Conservation (phyloP, 1,140 invertebrate genomes). For the Thereuonema tuberculata region DNA sequence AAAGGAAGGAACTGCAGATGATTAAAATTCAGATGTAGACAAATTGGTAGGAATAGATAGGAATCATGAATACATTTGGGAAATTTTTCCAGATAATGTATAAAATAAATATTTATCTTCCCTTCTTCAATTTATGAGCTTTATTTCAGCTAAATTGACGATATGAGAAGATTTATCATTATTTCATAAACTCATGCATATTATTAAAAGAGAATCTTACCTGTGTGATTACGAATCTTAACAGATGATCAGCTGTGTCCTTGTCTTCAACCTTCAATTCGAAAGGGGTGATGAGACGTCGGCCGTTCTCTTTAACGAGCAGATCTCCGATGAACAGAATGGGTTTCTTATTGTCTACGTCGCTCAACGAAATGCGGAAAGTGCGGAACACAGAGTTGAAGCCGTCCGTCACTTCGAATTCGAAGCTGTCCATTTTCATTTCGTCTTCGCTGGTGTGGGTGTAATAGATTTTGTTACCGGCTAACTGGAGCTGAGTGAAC, state of each 20-base stretch:
- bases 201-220: too few species aligned
- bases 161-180: too few species aligned
- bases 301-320: conserved; percentile 27
- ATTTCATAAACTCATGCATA: too few species aligned
- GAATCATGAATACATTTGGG: too few species aligned
- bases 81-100: too few species aligned
- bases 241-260: conserved; percentile 27
- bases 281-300: conserved; percentile 31
- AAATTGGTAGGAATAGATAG: too few species aligned
- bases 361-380: conserved; percentile 32
- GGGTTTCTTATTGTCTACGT: conserved; percentile 34
- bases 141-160: too few species aligned
- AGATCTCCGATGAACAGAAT: conserved; percentile 28
- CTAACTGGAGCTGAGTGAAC: conserved; percentile 33
- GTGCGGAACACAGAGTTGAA: conserved; percentile 30
- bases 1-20: too few species aligned
- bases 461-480: conserved; percentile 32
- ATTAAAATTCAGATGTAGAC: too few species aligned
- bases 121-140: too few species aligned
- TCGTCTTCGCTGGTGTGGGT: conserved; percentile 30
- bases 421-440: conserved; percentile 33
- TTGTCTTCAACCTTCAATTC: conserved; percentile 32
- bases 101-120: too few species aligned
- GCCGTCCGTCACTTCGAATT: conserved; percentile 35
- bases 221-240: conserved; percentile 30